Evolutionary conservation across 1,140 invertebrate genomes (phyloP), one percentile per base, ranked within the genome.

Genomic region (Lasaia peninsularis): DNA sequence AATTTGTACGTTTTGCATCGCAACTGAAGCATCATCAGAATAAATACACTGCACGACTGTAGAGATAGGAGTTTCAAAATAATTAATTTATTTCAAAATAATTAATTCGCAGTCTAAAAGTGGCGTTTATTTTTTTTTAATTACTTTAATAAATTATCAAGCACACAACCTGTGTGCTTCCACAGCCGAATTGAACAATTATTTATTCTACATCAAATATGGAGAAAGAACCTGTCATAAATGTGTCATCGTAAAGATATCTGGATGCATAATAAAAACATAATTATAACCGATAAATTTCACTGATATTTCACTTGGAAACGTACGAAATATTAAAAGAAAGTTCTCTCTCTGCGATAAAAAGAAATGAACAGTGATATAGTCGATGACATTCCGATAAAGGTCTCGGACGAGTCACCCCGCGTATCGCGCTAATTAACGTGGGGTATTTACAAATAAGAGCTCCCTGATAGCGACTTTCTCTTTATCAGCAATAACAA

Each of bases 391-490:
- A 58, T 58, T 58, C 24, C 48, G 56, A 51, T 51, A 32, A 31
- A 31, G 40, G 40, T 52, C 50, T 52, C 50, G 50, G 50, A 52
- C 44, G 33, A 48, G 56, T 58, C 48, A 58, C 56, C 56, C 32
- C 48, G 32, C 37, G 24, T 60, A 60, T 60, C 58, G 32, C 28
- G 59, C 65, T 59, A 66, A 67, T 66, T 72, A 69, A 72, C 53
- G 52, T 60, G 51, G 50, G 53, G 52, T 77, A 71, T 77, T 77
- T 77, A 75, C 75, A 77, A 73, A 77, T 70, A 76, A 35, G 67
- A 75, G 31, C 12, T 14, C 52, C 11, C 49, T 53, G 70, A 77
- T 74, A 76, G 35, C 61, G 32, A 67, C 75, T 77, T 77, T 77
- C 75, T 65, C 72, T 66, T 69, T 75, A 73, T 73, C 70, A 62